Base-by-base conservation (phyloP, 2,113 vertebrate genomes). In the Aldabrachelys gigantea region DNA sequence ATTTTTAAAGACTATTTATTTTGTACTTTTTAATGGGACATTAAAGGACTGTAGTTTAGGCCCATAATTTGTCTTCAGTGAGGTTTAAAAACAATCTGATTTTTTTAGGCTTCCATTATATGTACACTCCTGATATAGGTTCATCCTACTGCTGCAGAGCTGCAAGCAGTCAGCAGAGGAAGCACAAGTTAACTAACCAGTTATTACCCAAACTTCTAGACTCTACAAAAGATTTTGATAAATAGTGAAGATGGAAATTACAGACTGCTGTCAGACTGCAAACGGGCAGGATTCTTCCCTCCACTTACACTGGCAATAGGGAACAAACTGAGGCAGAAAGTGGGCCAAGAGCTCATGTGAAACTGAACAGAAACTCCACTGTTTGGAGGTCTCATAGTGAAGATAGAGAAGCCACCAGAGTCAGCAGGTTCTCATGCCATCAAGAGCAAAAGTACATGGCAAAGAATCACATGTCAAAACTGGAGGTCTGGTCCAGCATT, bases 261-360 rank as follows among this genome's bases (percentile, higher is more conserved):
- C 52, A 13, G 25, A 88, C 85, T 82, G 81, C 38, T 90, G 54
- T 47, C 53, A 83, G 54, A 9, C 59, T 79, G 10, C 49, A 85
- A 53, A 21, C 52, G 25, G 84, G 10, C 27, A 81, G 3, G 35
- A 24, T 11, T n/a, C 9, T 25, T 12, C 38, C 38, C 38, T 44
- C 38, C 22, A 41, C n/a, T 0, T 41, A 44, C 38, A 25, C 0
- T n/a, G 41, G 53, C 0, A 1, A 83, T 25, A 79, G 12, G 3
- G 11, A 90, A 41, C 0, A 75, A 49, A 9, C 62, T 53, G 50
- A 83, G 27, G 80, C 24, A 62, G 10, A 38, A 38, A 72, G 35
- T 72, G 35, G 14, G 35, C 35, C 6, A 69, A 38, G 19, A 72
- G n/a, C 35, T 72, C 21, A n/a, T 38, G n/a, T 72, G 19, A 72